Base-by-base conservation (phyloP, 2,113 vertebrate species). In the Corythaixoides concolor region DNA sequence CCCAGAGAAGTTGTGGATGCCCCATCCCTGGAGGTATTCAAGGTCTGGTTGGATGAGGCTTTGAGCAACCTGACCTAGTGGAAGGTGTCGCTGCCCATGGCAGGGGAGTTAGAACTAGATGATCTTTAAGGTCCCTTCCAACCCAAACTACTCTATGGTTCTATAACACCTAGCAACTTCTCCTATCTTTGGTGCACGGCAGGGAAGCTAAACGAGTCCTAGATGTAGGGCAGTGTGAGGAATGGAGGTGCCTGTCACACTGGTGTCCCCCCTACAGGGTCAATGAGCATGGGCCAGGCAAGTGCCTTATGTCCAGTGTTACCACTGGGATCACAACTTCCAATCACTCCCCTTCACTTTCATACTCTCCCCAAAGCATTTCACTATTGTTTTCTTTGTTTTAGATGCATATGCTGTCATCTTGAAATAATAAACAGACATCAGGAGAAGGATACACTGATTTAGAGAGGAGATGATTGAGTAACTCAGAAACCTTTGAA, bases 291-390 rank as follows among this genome's bases (percentile, higher is more conserved):
- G 70, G 14, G 26, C 35, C 49, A 69, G 37, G 55, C 18, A 62
- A 80, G 15, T 0, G 6, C 41, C 45, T 69, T 32, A 47, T 0
- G 1, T 49, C 58, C 75, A 26, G 16, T 0, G 0, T 26, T 64
- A 19, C 35, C 43, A 49, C 67, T 14, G 28, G 68, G 72, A 47
- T 83, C 32, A 58, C 1, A 2, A 30, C 50, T 76, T 73, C 13
- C 49, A 45, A 84, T 37, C 0, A 1, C 74, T 81, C 77, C 11
- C 14, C 33, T 59, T 56, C 22, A 8, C 15, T 90, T 88, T 47
- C 15, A 15, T 20, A 70, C 15, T 74, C 23, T 70, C 27, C 59
- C 47, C 43, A 70, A 47, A 86, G 12, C 18, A 70, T 27, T 16
- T 78, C 9, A 22, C 23, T 50, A 21, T 63, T 77, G n/a, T 68